These are phyloP conservation scores for Aldrovandia affinis DNA, from an alignment of 2,797 vertebrate genomes.

Conservation along the genomic window DNA sequence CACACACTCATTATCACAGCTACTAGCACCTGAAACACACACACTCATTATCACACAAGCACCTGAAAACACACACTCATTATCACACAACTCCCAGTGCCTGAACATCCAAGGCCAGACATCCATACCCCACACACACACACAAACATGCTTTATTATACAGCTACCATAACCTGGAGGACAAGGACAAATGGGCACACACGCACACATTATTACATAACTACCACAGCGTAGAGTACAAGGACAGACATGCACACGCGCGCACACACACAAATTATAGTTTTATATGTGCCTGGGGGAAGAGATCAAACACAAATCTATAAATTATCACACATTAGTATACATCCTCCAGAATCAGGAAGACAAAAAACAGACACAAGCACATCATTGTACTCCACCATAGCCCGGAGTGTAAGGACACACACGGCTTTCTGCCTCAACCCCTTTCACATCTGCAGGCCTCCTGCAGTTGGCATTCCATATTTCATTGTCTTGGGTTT, in stretches of 20 bases:
- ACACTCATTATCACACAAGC: not conserved
- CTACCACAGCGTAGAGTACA: not conserved
- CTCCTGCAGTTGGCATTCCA: not conserved
- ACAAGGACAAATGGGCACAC: not conserved
- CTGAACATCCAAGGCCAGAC: not conserved
- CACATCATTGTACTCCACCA: not conserved
- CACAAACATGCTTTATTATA: not conserved
- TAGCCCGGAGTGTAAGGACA: not conserved
- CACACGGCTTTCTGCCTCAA: not conserved
- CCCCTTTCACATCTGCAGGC: not conserved
- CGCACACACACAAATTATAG: not conserved
- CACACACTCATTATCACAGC: not conserved
- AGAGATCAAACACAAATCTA: not conserved
- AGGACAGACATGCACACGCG: not conserved
- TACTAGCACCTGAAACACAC: not conserved
- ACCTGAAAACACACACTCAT: not conserved
- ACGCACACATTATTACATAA: not conserved
- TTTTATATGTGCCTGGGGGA: not conserved
- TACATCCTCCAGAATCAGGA: not conserved
- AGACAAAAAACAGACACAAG: not conserved
- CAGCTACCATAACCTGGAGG: not conserved
- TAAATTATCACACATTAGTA: not conserved
- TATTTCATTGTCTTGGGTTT: constrained; percentile 1
- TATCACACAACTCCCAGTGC: not conserved
- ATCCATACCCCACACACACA: not conserved